Conservation (phyloP, 2,888 invertebrate genomes). For the Eupeodes latifasciatus region DNA sequence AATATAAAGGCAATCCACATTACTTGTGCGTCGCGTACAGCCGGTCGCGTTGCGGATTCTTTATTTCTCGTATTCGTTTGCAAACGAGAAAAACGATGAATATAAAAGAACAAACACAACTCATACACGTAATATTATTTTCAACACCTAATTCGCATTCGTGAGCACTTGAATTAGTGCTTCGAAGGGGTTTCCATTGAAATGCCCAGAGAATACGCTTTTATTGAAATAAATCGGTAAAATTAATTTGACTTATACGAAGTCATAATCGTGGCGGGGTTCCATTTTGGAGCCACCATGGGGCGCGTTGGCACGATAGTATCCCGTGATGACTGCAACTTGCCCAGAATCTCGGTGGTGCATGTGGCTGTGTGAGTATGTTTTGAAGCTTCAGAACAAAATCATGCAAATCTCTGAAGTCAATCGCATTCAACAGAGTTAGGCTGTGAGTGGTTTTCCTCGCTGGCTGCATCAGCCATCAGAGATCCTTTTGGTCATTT, state of each 20-base stretch:
- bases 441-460: background rate
- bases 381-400: constrained; percentile 50
- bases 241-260: constrained; percentile 79
- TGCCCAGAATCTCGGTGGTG: constrained; percentile 40
- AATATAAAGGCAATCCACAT: background rate
- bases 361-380: background rate
- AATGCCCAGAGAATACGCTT: constrained; percentile 69
- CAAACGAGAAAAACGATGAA: background rate
- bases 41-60: background rate
- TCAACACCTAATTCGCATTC: constrained; percentile 75
- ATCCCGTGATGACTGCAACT: constrained; percentile 70
- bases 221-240: constrained; percentile 78
- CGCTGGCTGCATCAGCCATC: constrained; percentile 29
- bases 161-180: constrained; percentile 79
- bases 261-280: constrained; percentile 78
- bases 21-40: background rate
- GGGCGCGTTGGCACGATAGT: constrained; percentile 74
- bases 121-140: constrained; percentile 74
- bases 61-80: background rate
- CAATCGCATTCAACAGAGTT: constrained; percentile 51
- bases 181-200: constrained; percentile 70
- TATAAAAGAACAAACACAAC: constrained; percentile 59
- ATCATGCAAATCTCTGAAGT: constrained; percentile 73
- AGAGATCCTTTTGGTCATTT: constrained; percentile 70
- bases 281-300: constrained; percentile 76